Evolutionary conservation across 2,888 invertebrate genomes (phyloP), one percentile per base, ranked within the genome.

Genomic region (Drosophila pegasa): DNA sequence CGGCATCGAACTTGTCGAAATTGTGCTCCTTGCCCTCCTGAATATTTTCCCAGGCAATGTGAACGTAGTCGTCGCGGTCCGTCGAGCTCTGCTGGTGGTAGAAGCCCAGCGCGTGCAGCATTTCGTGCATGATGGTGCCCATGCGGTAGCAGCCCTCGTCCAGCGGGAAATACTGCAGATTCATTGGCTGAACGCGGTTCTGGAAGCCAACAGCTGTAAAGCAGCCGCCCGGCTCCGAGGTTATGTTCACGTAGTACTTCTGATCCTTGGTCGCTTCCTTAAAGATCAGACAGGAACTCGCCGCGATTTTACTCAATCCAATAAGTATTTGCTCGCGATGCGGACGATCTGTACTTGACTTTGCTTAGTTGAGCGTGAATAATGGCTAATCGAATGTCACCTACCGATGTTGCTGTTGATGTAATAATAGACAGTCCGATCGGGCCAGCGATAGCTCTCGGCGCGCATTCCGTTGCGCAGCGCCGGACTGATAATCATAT

Each of bases 51-150:
- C 54, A 20, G 3, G 93, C 92, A 22, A 96, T 93, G 0, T 85
- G 91, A 0, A 95, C 95, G 79, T 93, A 95, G 41, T 94, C 93
- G 85, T 96, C 96, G 0, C 96, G 92, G 82, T 96, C 95, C 1
- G 93, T 93, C 0, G 96, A 93, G 83, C 95, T 96, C 90, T 96
- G 96, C 52, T 81, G 96, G 89, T 96, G 96, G 89, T 95, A 93
- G 90, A 96, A 96, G 0, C 96, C 96, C 10, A 95, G 79, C 0
- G 95, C 95, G 84, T 96, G 96, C 90, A 96, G 94, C 59, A 96
- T 91, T 90, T 96, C 96, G 83, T 96, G 96, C 18, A 95, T 92
- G 0, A 95, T 94, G 0, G 96, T 96, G 9, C 85, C 90, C 27
- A 78, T 22, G 3, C 87, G 78, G 47, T 84, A 89, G 29, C 90